Percentiles rank a stretch among this genome's conserved stretches.
phyloP scores from a whole-genome alignment of 2,797 vertebrate species.

The Typhlichthys subterraneus region DNA sequence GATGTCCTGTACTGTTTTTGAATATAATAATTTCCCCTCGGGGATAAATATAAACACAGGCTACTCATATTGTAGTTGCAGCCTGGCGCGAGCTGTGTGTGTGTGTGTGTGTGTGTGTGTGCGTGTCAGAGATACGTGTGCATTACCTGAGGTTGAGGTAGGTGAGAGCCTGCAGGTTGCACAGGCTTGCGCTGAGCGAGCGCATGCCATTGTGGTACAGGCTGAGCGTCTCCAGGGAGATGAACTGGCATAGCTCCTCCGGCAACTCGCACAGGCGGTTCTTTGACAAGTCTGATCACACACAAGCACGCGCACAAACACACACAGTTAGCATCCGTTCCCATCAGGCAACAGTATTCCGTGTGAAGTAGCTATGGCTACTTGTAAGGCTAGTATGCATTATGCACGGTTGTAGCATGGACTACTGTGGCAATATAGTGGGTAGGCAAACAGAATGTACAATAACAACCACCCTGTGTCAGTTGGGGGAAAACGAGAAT shows the following conservation, averaged over 20 bases:
- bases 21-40: no score
- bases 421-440: no score
- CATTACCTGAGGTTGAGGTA: slow-evolving; percentile 93
- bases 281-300: slow-evolving; percentile 83
- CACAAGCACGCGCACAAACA: slow-evolving; percentile 5
- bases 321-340: not conserved
- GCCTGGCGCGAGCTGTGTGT: not conserved
- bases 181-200: slow-evolving; percentile 80
- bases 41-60: not conserved
- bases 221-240: slow-evolving; percentile 89
- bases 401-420: no score
- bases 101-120: slow-evolving; percentile 3
- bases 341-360: not conserved
- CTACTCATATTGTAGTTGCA: not conserved
- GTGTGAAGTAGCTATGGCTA: not conserved
- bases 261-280: slow-evolving; percentile 92
- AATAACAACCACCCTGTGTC: no score
- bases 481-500: no score
- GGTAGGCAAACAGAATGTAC: no score
- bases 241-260: slow-evolving; percentile 87
- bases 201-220: slow-evolving; percentile 94
- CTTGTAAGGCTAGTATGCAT: no score
- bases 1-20: no score
- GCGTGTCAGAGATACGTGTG: not conserved
- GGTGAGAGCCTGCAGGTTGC: slow-evolving; percentile 89